Evolutionary conservation across 2,888 invertebrate genomes (phyloP), one percentile per base, ranked within the genome.

Genomic region (Lingula anatina): DNA sequence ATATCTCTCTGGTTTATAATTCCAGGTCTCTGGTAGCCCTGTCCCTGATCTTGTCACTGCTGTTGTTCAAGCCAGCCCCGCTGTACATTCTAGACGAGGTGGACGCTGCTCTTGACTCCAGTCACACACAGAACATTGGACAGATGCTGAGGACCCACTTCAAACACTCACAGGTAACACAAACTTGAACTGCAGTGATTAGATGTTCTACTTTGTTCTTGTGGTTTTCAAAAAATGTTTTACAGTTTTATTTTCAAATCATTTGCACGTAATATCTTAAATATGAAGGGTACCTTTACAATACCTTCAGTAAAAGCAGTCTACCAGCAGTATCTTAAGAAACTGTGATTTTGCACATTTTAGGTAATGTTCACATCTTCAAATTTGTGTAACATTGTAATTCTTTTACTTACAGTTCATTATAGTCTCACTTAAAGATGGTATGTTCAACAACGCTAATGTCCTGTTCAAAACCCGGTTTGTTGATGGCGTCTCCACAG

Each of bases 371-470:
- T n/a, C n/a, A n/a, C n/a, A n/a, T n/a, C n/a, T n/a, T n/a, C n/a
- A n/a, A n/a, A n/a, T n/a, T n/a, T n/a, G n/a, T n/a, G n/a, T n/a
- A n/a, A n/a, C n/a, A n/a, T n/a, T n/a, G n/a, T n/a, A n/a, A n/a
- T n/a, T n/a, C n/a, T 49, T 43, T 55, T 43, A 51, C 51, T 83
- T 66, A 40, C 85, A 97, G 87, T 99, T 99, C 78, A 89, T 99
- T 62, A 88, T 99, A 56, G 99, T 99, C 1, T 97, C 97, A 0
- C 82, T 99, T 41, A 99, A 99, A 74, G 96, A 99, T 77, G 97
- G 97, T 26, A 97, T 99, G 93, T 99, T 97, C 81, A 94, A 90
- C 79, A 96, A 99, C 79, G 97, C 99, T 0, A 97, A 99, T 79
- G 95, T 97, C 24, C 78, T 99, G 48, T 99, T 91, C 81, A 87